Evolutionary conservation across 2,113 vertebrate species (phyloP).

Genomic region (Colaptes auratus): DNA sequence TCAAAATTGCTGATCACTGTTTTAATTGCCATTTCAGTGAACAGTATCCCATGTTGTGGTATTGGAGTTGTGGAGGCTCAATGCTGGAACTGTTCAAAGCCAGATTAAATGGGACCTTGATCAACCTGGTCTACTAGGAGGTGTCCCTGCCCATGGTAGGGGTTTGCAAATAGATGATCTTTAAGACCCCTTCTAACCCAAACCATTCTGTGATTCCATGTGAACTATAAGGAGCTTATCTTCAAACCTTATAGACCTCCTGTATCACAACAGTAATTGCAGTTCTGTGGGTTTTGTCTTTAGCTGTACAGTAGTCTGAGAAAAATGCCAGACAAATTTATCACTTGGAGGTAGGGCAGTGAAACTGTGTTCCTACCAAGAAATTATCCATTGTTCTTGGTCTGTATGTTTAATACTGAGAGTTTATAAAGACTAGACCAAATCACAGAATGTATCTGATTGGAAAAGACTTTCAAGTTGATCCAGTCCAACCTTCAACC

Average conservation of each 20-base stretch:
- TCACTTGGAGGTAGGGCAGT: not conserved
- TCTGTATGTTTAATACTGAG: not conserved
- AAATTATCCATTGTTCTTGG: not conserved
- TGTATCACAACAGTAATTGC: not conserved
- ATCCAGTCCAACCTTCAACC: too few species aligned
- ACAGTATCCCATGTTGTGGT: not conserved
- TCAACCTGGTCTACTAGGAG: too few species aligned
- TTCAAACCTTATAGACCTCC: not conserved
- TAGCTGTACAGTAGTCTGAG: not conserved
- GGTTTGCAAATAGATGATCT: too few species aligned
- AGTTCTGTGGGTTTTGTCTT: not conserved
- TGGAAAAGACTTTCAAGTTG: too few species aligned
- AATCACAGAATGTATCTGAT: too few species aligned
- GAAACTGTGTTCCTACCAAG: not conserved
- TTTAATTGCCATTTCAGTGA: not conserved
- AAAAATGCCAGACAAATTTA: conserved; percentile 4
- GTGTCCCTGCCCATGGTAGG: too few species aligned
- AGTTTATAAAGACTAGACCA: not conserved
- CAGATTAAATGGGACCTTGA: too few species aligned
- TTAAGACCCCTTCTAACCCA: too few species aligned
- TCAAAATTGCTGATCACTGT: not conserved
- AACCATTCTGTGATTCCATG: not conserved
- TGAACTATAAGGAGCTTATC: not conserved
- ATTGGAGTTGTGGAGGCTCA: too few species aligned
- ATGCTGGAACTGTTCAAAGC: too few species aligned